A percentile compares a stretch with the other conserved stretches of the same genome.
These are phyloP conservation scores for Gallinago solitaria DNA, from an alignment of 2,797 vertebrate genomes.

Conservation along the genomic window DNA sequence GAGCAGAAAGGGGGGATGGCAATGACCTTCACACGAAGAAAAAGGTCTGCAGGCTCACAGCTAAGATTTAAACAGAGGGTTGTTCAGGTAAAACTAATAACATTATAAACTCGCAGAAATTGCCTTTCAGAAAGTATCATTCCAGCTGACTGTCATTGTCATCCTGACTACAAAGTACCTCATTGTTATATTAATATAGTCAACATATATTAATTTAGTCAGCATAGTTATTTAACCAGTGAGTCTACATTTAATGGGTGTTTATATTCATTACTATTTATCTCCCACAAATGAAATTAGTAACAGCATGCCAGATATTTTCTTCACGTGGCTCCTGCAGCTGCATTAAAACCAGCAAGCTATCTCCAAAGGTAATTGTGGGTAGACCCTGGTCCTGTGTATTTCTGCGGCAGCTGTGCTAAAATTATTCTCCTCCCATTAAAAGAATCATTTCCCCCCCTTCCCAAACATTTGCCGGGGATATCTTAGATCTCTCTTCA, in stretches of 20 bases:
- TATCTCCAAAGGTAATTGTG: not conserved
- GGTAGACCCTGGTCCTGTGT: not conserved
- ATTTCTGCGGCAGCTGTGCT: conserved; percentile 1
- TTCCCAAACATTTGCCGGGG: not conserved
- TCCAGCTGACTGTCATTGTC: not conserved
- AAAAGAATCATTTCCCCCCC: not conserved
- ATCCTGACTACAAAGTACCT: not conserved
- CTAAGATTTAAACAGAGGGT: not conserved
- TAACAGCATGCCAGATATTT: not conserved
- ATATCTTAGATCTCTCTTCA: not conserved
- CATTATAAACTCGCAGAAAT: not conserved
- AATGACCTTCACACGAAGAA: not conserved
- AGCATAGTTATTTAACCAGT: not conserved
- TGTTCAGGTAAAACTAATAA: not conserved
- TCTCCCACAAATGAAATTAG: conserved; percentile 23
- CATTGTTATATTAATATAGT: not conserved
- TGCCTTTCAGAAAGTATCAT: not conserved
- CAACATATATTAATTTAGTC: not conserved
- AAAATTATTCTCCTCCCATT: not conserved
- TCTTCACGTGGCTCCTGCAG: conserved; percentile 1
- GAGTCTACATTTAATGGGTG: conserved; percentile 2
- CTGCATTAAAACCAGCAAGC: not conserved
- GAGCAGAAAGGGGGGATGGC: not conserved
- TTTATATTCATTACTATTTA: conserved; percentile 33
- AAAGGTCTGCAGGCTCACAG: not conserved